A percentile compares a stretch with the other conserved stretches of the same genome.
Conservation (phyloP, 2,888 invertebrate genomes). For the Lamellibrachia satsuma region DNA sequence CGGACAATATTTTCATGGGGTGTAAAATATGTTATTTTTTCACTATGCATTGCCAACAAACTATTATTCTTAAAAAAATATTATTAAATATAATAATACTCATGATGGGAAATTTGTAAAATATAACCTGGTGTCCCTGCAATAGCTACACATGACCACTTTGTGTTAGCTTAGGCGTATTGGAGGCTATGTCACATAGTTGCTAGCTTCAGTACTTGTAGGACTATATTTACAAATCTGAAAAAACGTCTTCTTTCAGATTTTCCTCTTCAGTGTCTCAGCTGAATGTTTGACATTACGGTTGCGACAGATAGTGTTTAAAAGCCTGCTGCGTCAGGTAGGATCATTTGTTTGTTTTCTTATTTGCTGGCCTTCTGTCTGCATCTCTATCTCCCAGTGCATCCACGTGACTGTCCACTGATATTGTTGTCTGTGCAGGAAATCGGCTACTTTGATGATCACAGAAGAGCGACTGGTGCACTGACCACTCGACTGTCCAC, state of each 20-base stretch:
- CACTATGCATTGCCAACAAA: too few relatives aligned
- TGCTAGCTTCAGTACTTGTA: too few relatives aligned
- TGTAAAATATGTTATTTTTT: too few relatives aligned
- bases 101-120: too few relatives aligned
- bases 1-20: too few relatives aligned
- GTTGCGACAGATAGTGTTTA: neutral
- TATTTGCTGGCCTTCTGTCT: neutral
- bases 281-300: neutral
- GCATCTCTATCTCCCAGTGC: too few relatives aligned
- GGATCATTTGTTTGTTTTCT: neutral
- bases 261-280: neutral
- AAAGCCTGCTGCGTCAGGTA: neutral
- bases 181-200: too few relatives aligned
- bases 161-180: neutral
- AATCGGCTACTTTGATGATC: constrained; percentile 62
- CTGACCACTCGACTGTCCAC: constrained; percentile 61
- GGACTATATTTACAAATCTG: neutral
- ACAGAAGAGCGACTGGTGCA: constrained; percentile 60
- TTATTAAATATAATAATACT: too few relatives aligned
- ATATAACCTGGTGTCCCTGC: too few relatives aligned
- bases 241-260: neutral
- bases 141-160: too few relatives aligned
- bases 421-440: constrained; percentile 50
- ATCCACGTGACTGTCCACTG: too few relatives aligned
- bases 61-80: too few relatives aligned